phyloP scores from a whole-genome alignment of 1,140 invertebrate genomes.

The Phortica variegata region DNA sequence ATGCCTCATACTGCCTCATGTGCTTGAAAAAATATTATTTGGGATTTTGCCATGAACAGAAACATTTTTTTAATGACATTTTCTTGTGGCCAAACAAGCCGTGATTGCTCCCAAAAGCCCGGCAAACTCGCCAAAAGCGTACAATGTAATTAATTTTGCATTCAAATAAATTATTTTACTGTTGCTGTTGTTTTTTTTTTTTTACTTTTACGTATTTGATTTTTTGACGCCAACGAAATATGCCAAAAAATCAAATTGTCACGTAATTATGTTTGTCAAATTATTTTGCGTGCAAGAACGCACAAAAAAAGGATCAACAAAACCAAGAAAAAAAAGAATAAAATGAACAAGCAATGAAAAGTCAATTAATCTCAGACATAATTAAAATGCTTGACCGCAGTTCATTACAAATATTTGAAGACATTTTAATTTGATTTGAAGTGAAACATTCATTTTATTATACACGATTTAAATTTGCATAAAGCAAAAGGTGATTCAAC shows the following conservation, averaged over 20 bases:
- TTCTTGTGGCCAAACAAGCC: no score
- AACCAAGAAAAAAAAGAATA: no score
- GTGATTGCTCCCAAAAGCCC: no score
- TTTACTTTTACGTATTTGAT: constrained; percentile 23
- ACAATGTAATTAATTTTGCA: constrained; percentile 43
- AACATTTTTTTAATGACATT: no score
- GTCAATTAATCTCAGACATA: constrained; percentile 47
- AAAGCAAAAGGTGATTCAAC: no score
- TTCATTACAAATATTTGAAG: constrained; percentile 42
- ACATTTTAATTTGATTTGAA: constrained; percentile 21
- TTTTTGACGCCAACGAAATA: no score
- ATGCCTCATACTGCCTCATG: no score
- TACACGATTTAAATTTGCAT: no score
- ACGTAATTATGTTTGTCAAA: constrained; percentile 54
- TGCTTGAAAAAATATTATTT: no score
- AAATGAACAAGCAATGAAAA: constrained; percentile 33
- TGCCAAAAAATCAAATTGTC: constrained; percentile 45
- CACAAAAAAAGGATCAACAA: no score
- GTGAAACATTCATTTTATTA: no score
- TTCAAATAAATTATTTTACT: constrained; percentile 4
- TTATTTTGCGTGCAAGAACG: constrained; percentile 38
- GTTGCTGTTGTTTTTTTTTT: constrained; percentile 30
- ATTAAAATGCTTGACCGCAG: constrained; percentile 38
- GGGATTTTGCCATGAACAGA: no score
- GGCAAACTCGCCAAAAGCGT: constrained; percentile 17